These are phyloP conservation scores for Lamprologus speciosus DNA, from an alignment of 2,113 vertebrate species.

Conservation along the genomic window DNA sequence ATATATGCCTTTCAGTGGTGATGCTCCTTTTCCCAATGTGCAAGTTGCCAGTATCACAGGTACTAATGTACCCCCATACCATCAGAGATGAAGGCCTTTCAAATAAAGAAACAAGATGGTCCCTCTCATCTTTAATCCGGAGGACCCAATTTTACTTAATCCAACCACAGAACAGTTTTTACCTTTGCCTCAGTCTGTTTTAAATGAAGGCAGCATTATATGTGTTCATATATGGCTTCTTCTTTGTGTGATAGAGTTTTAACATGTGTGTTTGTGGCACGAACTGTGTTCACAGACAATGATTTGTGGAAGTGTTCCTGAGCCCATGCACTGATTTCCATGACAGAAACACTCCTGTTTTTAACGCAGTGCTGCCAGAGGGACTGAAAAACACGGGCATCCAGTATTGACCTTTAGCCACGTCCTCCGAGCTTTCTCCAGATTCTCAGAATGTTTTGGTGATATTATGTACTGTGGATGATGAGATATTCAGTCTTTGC, in stretches of 20 bases:
- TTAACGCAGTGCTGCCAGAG: not conserved
- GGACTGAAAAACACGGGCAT: not conserved
- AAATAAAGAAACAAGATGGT: not conserved
- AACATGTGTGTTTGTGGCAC: not conserved
- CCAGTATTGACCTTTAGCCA: not conserved
- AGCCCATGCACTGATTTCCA: not conserved
- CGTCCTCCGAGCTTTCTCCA: not conserved
- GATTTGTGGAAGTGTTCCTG: not conserved
- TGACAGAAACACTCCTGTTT: not conserved
- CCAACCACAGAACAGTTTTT: not conserved
- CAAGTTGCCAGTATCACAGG: not conserved
- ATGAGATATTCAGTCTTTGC: not conserved
- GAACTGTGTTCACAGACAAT: not conserved
- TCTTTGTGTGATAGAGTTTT: not conserved
- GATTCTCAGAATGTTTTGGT: not conserved
- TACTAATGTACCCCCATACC: not conserved
- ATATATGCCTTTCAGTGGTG: not conserved
- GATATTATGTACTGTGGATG: not conserved
- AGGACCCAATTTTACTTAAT: not conserved
- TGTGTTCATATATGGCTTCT: not conserved
- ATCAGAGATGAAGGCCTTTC: not conserved
- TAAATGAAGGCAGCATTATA: not conserved
- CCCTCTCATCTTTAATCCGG: not conserved
- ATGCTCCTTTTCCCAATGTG: not conserved
- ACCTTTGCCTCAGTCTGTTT: not conserved